Evolutionary conservation across 2,888 invertebrate genomes (phyloP).

Genomic region (Cacoxenus indagator): DNA sequence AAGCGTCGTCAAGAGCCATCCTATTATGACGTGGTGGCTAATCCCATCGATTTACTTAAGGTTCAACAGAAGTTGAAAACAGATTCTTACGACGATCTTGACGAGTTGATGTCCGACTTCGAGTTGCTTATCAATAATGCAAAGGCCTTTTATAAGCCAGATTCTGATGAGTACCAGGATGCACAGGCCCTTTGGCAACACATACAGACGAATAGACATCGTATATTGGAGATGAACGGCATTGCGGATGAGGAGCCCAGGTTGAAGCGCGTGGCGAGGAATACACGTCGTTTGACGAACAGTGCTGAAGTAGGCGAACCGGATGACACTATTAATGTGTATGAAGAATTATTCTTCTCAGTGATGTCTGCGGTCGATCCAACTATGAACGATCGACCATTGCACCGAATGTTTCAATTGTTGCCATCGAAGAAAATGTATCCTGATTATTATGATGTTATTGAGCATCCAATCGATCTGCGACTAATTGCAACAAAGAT

Average conservation of each 20-base stretch:
- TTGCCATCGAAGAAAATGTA: slow-evolving; percentile 93
- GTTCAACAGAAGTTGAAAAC: slow-evolving; percentile 98
- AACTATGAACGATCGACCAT: slow-evolving; percentile 78
- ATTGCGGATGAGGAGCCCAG: slow-evolving; percentile 65
- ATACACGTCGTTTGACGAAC: slow-evolving; percentile 63
- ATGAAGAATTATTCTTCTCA: slow-evolving; percentile 90
- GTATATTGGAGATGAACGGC: slow-evolving; percentile 66
- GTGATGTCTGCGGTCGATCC: slow-evolving; percentile 88
- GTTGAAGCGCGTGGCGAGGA: slow-evolving; percentile 60
- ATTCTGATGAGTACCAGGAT: slow-evolving; percentile 88
- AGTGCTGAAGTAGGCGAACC: slow-evolving; percentile 79
- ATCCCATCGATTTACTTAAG: slow-evolving; percentile 92
- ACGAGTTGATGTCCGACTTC: slow-evolving; percentile 90
- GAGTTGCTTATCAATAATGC: slow-evolving; percentile 94
- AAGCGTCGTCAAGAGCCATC: slow-evolving; percentile 93
- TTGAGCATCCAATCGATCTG: slow-evolving; percentile 94
- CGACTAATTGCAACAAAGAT: slow-evolving; percentile 93
- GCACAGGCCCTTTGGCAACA: slow-evolving; percentile 90
- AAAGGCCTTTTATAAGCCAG: slow-evolving; percentile 93
- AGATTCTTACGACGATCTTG: slow-evolving; percentile 95
- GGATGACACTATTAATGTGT: slow-evolving; percentile 82
- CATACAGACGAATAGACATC: slow-evolving; percentile 73
- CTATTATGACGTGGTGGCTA: slow-evolving; percentile 91
- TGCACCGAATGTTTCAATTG: slow-evolving; percentile 90
- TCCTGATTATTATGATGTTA: slow-evolving; percentile 95